phyloP scores from a whole-genome alignment of 2,113 vertebrate species.

The Eretmochelys imbricata region DNA sequence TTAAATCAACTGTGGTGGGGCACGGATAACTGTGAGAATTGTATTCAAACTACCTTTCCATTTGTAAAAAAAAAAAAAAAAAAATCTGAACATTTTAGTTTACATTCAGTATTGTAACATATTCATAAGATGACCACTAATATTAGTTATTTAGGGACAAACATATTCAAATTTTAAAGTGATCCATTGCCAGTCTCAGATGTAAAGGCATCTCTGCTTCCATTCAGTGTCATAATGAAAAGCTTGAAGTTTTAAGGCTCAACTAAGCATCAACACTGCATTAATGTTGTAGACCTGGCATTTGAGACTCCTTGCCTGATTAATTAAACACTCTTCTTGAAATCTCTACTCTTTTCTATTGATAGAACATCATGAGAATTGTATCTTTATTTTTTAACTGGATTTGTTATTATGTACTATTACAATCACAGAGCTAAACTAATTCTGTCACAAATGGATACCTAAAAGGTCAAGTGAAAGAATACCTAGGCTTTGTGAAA shows the following conservation, averaged over 20 bases:
- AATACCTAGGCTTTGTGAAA: too few relatives aligned
- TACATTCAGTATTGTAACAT: background rate
- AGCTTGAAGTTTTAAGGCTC: slow-evolving; percentile 14
- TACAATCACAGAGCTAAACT: background rate
- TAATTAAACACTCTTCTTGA: background rate
- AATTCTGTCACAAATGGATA: too few relatives aligned
- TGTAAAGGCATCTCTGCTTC: background rate
- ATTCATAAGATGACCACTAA: background rate
- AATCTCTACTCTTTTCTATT: background rate
- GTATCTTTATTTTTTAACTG: background rate
- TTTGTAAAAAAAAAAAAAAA: background rate
- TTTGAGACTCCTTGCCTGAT: slow-evolving; percentile 14
- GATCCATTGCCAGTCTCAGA: background rate
- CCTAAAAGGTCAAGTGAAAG: too few relatives aligned
- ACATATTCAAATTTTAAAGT: background rate
- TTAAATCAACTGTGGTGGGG: background rate
- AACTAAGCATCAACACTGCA: slow-evolving; percentile 10
- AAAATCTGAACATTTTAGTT: background rate
- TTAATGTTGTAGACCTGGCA: background rate
- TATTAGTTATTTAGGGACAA: background rate
- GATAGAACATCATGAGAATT: background rate
- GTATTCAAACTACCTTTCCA: background rate
- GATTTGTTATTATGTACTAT: background rate
- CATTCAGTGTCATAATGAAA: background rate
- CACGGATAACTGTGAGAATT: background rate